phyloP scores from a whole-genome alignment of 2,113 vertebrate species.

The Ceyx margarethae region DNA sequence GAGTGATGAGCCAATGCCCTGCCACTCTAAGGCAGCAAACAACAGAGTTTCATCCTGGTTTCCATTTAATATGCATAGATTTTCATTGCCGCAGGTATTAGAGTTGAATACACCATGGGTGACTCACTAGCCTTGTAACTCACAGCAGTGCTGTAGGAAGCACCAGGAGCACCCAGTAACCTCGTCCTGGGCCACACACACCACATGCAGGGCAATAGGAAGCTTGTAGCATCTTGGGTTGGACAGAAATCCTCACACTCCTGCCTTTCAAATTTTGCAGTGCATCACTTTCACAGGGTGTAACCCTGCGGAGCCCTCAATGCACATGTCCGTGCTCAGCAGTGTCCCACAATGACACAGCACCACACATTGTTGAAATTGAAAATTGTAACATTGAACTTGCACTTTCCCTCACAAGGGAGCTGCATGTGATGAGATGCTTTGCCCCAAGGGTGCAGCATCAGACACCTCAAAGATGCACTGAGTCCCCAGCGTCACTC shows the following conservation, averaged over 20 bases:
- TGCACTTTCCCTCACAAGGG: not conserved
- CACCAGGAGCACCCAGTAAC: not conserved
- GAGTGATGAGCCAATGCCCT: rapidly evolving
- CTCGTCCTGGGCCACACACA: not conserved
- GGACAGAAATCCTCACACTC: not conserved
- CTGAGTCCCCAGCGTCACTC: rapidly evolving
- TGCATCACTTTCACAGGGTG: not conserved
- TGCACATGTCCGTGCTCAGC: rapidly evolving
- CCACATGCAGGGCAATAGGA: not conserved
- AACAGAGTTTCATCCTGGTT: not conserved
- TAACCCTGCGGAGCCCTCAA: not conserved
- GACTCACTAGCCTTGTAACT: not conserved
- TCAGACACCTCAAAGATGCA: not conserved
- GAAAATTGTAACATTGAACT: not conserved
- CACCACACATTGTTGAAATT: not conserved
- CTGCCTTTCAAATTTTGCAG: not conserved
- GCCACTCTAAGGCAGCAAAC: not conserved
- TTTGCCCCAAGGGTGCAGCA: not conserved
- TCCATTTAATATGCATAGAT: not conserved
- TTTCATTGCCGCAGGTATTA: not conserved
- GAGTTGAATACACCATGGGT: not conserved
- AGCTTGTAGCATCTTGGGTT: not conserved
- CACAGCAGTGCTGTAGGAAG: not conserved
- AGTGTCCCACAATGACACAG: rapidly evolving
- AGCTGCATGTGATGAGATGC: not conserved